phyloP scores from a whole-genome alignment of 2,113 vertebrate genomes.

The Neoarius graeffei region DNA sequence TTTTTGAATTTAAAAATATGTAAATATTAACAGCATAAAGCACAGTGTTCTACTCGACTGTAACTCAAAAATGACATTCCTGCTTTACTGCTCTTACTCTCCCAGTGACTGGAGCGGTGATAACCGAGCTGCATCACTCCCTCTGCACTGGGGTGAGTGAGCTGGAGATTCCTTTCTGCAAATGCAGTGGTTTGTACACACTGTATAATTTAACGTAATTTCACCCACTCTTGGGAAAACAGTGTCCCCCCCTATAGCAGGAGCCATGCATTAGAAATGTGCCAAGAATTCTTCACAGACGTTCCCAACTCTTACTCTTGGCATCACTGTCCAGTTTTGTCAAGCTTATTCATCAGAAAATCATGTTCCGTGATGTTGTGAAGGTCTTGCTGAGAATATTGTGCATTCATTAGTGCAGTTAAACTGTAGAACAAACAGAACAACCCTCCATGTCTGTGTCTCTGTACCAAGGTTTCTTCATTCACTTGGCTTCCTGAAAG shows the following conservation, averaged over 20 bases:
- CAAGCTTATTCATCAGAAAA: neutral
- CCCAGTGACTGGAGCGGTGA: neutral
- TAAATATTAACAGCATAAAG: slow-evolving; percentile 64
- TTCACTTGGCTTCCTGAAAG: neutral
- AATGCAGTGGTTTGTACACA: neutral
- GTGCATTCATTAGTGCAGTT: neutral
- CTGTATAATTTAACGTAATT: neutral
- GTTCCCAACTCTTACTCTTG: neutral
- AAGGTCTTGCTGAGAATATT: neutral
- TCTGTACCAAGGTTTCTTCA: slow-evolving; percentile 15
- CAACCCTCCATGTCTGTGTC: neutral
- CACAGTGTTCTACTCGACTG: slow-evolving; percentile 56
- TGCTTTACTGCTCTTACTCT: slow-evolving; percentile 10
- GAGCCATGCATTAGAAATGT: slow-evolving; percentile 4
- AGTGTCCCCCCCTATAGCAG: neutral
- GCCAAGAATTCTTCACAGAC: slow-evolving; percentile 26
- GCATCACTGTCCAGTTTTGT: neutral
- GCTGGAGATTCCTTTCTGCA: neutral
- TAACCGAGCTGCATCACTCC: neutral
- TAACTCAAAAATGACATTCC: slow-evolving; percentile 21
- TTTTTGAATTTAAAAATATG: slow-evolving; percentile 65
- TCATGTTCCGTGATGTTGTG: neutral
- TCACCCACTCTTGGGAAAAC: neutral
- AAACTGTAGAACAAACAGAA: neutral
- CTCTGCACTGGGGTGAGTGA: neutral